Evolutionary conservation across 2,888 invertebrate species (phyloP).

Genomic region (Drosophila longiperda): DNA sequence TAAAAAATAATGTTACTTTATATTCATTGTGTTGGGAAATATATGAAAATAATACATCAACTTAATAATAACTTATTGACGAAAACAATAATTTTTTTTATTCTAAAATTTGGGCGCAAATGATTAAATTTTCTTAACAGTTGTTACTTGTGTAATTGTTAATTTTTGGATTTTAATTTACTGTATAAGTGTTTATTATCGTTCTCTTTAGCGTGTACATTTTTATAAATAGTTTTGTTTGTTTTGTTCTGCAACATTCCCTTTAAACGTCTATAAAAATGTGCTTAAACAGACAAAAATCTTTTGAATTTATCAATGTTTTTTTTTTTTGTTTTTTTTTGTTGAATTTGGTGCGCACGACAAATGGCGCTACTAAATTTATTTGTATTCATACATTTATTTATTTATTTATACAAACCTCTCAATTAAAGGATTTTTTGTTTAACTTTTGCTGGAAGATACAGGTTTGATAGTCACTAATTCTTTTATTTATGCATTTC

Average conservation of each 20-base stretch:
- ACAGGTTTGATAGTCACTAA: slow-evolving; percentile 85
- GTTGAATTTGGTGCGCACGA: slow-evolving; percentile 37
- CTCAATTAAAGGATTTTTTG: slow-evolving; percentile 63
- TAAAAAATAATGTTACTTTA: neutral
- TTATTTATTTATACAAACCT: slow-evolving; percentile 62
- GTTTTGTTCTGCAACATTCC: slow-evolving; percentile 43
- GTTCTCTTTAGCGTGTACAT: slow-evolving; percentile 77
- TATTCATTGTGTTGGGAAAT: neutral
- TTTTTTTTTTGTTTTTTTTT: slow-evolving; percentile 8
- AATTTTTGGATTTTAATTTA: slow-evolving; percentile 55
- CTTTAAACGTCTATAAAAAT: slow-evolving; percentile 78
- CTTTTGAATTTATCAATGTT: slow-evolving; percentile 65
- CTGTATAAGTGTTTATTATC: slow-evolving; percentile 70
- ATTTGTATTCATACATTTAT: slow-evolving; percentile 42
- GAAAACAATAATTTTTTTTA: slow-evolving; percentile 12
- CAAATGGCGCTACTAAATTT: slow-evolving; percentile 53
- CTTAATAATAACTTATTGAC: slow-evolving; percentile 1
- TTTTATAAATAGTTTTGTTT: slow-evolving; percentile 68
- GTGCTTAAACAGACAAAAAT: slow-evolving; percentile 81
- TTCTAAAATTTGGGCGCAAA: slow-evolving; percentile 48
- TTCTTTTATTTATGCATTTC: slow-evolving; percentile 77
- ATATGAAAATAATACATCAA: slow-evolving; percentile 8
- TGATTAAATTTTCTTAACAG: slow-evolving; percentile 8
- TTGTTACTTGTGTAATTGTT: slow-evolving; percentile 18
- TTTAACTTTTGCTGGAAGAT: slow-evolving; percentile 83